phyloP scores from a whole-genome alignment of 2,113 vertebrate genomes.

The Xenopus laevis region DNA sequence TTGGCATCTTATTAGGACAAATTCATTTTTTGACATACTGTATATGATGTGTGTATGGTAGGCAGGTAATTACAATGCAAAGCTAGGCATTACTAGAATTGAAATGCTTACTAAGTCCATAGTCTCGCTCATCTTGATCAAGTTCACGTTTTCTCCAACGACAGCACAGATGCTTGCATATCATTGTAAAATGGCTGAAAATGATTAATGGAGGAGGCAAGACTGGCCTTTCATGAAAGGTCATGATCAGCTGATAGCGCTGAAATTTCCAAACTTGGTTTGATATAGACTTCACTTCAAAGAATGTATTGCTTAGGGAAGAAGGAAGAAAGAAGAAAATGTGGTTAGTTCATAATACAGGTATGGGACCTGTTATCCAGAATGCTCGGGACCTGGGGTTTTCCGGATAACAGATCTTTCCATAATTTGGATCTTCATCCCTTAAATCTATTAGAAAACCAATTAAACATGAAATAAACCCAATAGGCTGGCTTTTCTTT shows the following conservation, averaged over 20 bases:
- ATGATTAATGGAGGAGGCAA: conserved; percentile 93
- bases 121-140: conserved; percentile 89
- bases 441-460: too few relatives aligned
- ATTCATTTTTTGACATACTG: too few relatives aligned
- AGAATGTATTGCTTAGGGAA: conserved; percentile 88
- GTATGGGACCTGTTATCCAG: too few relatives aligned
- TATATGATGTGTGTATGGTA: too few relatives aligned
- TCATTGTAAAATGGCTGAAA: conserved; percentile 98
- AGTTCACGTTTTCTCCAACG: conserved; percentile 92
- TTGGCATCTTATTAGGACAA: too few relatives aligned
- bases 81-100: too few relatives aligned
- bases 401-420: too few relatives aligned
- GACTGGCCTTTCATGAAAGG: conserved; percentile 93
- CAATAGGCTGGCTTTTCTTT: too few relatives aligned
- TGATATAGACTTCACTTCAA: conserved; percentile 98
- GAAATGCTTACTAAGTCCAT: conserved; percentile 86
- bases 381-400: too few relatives aligned
- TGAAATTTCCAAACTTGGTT: conserved; percentile 99
- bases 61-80: too few relatives aligned
- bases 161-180: conserved; percentile 94
- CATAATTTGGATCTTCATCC: too few relatives aligned
- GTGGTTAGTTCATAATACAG: neutral
- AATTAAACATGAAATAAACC: too few relatives aligned
- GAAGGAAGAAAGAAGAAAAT: conserved; percentile 48
- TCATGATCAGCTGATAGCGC: conserved; percentile 97